Conservation (phyloP, 2,113 vertebrate genomes). For the Hippocampus mohnikei region DNA sequence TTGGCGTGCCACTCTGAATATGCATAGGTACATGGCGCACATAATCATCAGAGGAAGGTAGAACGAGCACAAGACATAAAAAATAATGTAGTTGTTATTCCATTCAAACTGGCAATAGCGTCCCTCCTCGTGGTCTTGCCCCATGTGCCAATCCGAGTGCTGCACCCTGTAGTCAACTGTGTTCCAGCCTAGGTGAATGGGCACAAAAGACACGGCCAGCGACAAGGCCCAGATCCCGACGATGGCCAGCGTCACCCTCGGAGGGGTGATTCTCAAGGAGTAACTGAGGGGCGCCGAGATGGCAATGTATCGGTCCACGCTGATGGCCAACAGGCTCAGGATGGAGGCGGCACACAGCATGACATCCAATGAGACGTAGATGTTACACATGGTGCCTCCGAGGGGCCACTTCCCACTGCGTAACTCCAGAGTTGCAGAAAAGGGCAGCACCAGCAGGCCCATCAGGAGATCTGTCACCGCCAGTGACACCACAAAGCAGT, state of each 20-base stretch:
- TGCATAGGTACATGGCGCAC: conserved; percentile 86
- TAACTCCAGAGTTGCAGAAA: conserved; percentile 83
- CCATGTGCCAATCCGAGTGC: conserved; percentile 51
- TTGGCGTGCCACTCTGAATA: conserved; percentile 85
- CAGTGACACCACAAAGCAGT: conserved; percentile 88
- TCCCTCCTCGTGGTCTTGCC: conserved; percentile 43
- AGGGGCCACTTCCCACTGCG: conserved; percentile 75
- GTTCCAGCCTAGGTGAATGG: conserved; percentile 93
- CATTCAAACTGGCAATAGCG: conserved; percentile 80
- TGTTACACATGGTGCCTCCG: conserved; percentile 78
- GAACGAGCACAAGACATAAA: conserved; percentile 79
- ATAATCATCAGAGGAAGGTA: conserved; percentile 87
- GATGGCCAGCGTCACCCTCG: conserved; percentile 74
- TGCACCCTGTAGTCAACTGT: conserved; percentile 75
- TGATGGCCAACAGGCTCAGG: conserved; percentile 89
- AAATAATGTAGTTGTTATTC: conserved; percentile 80
- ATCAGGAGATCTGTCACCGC: conserved; percentile 89
- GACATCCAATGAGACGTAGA: conserved; percentile 87
- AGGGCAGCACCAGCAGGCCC: conserved; percentile 85
- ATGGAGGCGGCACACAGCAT: conserved; percentile 91
- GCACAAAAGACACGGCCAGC: conserved; percentile 82
- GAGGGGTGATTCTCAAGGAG: conserved; percentile 74
- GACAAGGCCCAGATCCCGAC: conserved; percentile 82
- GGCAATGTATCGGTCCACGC: conserved; percentile 87
- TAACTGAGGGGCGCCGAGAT: conserved; percentile 86